These are phyloP conservation scores for Macrophya annulata DNA, from an alignment of 2,888 invertebrate species.

Conservation along the genomic window DNA sequence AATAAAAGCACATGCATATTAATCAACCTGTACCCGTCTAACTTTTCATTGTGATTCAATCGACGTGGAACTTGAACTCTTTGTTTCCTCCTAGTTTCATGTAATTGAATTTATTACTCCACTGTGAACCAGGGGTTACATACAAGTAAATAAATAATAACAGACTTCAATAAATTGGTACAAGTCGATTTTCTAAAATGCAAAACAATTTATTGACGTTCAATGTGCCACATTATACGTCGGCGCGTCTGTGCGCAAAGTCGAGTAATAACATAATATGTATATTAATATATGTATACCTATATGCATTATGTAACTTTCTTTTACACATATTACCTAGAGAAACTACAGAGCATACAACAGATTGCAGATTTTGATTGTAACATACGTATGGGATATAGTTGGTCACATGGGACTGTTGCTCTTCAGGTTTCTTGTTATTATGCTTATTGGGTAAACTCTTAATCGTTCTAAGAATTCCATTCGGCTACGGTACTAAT, in stretches of 20 bases:
- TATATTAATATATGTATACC: background rate
- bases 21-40: background rate
- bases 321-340: background rate
- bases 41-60: background rate
- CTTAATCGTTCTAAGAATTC: background rate
- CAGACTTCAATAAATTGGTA: background rate
- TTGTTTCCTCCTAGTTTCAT: background rate
- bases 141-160: background rate
- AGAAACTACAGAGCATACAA: background rate
- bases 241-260: background rate
- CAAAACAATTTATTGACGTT: conserved; percentile 71
- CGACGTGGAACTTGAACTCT: background rate
- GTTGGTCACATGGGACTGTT: background rate
- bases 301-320: conserved; percentile 14
- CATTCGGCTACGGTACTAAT: background rate
- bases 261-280: background rate
- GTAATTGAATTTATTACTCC: background rate
- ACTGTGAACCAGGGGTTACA: background rate
- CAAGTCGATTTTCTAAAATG: conserved; percentile 51
- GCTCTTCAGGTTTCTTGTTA: background rate
- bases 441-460: conserved; percentile 15
- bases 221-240: conserved; percentile 57
- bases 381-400: conserved; percentile 1
- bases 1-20: conserved; percentile 10
- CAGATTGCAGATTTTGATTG: conserved; percentile 5